Conservation (phyloP, 2,797 vertebrate genomes). For the Synanceia verrucosa region DNA sequence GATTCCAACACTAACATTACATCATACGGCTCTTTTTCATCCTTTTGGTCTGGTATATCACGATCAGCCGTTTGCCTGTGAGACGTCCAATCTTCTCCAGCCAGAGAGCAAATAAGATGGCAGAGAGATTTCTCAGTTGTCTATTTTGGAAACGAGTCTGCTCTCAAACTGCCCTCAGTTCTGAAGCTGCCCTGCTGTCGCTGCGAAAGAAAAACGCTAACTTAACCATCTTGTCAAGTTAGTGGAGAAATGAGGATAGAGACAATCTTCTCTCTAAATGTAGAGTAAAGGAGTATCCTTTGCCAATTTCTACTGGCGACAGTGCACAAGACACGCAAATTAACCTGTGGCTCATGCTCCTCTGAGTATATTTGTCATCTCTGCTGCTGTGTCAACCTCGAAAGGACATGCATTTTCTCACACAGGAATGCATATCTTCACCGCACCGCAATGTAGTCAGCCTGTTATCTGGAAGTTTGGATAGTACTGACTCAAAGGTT, state of each 20-base stretch:
- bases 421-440: neutral
- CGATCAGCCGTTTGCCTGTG: neutral
- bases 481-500: neutral
- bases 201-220: neutral
- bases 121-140: conserved; percentile 7
- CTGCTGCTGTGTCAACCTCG: conserved; percentile 9
- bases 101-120: conserved; percentile 11
- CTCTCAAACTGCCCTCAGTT: neutral
- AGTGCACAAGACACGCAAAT: conserved; percentile 30
- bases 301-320: conserved; percentile 31
- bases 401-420: conserved; percentile 33
- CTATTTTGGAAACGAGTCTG: neutral
- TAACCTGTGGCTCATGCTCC: conserved; percentile 38
- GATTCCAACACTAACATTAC: neutral
- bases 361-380: conserved; percentile 43
- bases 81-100: neutral
- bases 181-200: neutral
- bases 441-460: neutral
- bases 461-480: conserved; percentile 12
- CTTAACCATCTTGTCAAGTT: conserved; percentile 1
- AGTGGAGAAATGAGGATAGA: conserved; percentile 2
- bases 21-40: neutral
- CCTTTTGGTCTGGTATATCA: neutral
- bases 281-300: neutral
- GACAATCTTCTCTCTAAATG: conserved; percentile 13